Evolutionary conservation across 2,888 invertebrate species (phyloP), one percentile per base, ranked within the genome.

Genomic region (Heteromyza rotundicornis): DNA sequence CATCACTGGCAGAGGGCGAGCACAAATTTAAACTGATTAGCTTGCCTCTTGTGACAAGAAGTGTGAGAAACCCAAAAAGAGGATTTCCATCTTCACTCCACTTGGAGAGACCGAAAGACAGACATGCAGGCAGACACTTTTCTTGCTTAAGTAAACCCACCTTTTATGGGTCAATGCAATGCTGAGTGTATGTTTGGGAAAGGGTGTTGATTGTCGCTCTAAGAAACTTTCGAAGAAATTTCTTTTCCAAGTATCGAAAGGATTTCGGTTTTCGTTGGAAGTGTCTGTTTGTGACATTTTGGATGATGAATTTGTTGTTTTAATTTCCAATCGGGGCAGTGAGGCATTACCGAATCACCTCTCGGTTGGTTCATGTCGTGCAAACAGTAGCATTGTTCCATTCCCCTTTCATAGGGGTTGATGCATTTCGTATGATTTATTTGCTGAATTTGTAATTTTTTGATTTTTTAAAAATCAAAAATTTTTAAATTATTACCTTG

Each of bases 161-260:
- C 64, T 69, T 64, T 67, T 57, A 72, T 67, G 74, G 75, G 75
- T 74, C 74, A 74, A 75, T 74, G 75, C 74, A 70, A 75, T 74
- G 75, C 75, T 73, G 75, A 72, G 75, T 69, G 63, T n/a, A 40
- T 10, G 14, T n/a, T n/a, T 40, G 40, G n/a, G 3, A 27, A 40
- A 40, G 40, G 40, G 40, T 40, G 40, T 40, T 40, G 40, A 40
- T n/a, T 40, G 40, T 3, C 27, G 10, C 27, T 40, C n/a, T 40
- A n/a, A n/a, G 16, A 17, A 35, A 51, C 49, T 57, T 57, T 49
- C 35, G 35, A 32, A 16, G 51, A 57, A 56, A 50, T 47, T 56
- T 17, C n/a, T 27, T 24, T 52, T 52, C 52, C 2, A n/a, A 16
- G 20, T 23, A 12, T 16, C 16, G 22, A 49, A 51, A 57, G 57